Base-by-base conservation (phyloP, 1,140 invertebrate species). In the Grapholita molesta region DNA sequence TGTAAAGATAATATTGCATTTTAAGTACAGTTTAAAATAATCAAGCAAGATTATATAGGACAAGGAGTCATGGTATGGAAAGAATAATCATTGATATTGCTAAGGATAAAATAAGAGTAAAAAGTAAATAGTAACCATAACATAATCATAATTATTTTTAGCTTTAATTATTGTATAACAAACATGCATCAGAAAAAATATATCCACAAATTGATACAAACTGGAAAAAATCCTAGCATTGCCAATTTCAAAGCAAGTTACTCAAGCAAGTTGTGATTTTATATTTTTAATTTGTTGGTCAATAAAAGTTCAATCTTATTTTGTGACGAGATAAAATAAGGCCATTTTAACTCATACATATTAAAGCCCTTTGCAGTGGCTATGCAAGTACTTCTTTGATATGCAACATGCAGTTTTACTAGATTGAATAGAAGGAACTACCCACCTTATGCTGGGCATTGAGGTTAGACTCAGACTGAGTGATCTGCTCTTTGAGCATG, bases 381-480 rank as follows among this genome's bases (percentile, higher is more conserved):
- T 38, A 38, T 12, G n/a, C 12, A 38, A 38, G n/a, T 4, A 38
- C 12, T 12, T 12, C 33, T n/a, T n/a, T n/a, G n/a, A n/a, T n/a
- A n/a, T n/a, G n/a, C n/a, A n/a, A n/a, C n/a, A n/a, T n/a, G n/a
- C n/a, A n/a, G n/a, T n/a, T n/a, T n/a, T n/a, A n/a, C 28, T 30
- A 25, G 25, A 12, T 38, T 23, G 7, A 35, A 30, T 23, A 55
- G 11, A 33, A 32, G 61, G 24, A 15, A 57, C 12, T 42, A 35
- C 89, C 90, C 85, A 96, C 96, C 80, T 96, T 95, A 91, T 99
- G 97, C 85, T 99, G 98, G 48, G 98, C 98, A 74, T 96, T 95
- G 68, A 99, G 93, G 94, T 99, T 99, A 80, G 96, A 95, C 92
- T 99, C 98, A 78, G 97, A 98, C 89, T 99, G 97, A 76, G 95